phyloP scores from a whole-genome alignment of 2,797 vertebrate genomes.

The Distichodus sexfasciatus region DNA sequence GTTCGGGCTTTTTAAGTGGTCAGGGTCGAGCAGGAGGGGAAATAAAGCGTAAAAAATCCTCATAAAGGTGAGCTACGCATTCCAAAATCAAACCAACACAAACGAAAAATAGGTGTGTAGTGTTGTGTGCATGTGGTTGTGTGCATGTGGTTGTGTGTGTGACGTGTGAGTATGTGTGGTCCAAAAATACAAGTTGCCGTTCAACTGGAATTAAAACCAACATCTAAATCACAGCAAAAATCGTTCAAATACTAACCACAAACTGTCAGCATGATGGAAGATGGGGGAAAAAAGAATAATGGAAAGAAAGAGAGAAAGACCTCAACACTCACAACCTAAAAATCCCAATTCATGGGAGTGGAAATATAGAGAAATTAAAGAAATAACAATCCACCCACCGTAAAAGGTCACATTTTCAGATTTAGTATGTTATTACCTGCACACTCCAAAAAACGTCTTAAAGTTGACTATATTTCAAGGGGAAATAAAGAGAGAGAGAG shows the following conservation, averaged over 20 bases:
- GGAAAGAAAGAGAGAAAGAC: neutral
- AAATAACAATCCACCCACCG: slow-evolving; percentile 6
- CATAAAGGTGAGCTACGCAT: slow-evolving; percentile 48
- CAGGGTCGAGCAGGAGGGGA: slow-evolving; percentile 46
- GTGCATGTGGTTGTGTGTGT: slow-evolving; percentile 40
- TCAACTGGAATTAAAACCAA: slow-evolving; percentile 66
- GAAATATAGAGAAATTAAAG: neutral
- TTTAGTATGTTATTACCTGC: neutral
- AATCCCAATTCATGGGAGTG: neutral
- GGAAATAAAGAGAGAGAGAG: slow-evolving; percentile 47
- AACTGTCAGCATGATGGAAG: slow-evolving; percentile 71
- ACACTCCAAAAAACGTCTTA: neutral
- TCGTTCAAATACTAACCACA: slow-evolving; percentile 65
- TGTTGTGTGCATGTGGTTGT: slow-evolving; percentile 45
- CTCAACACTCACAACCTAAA: neutral
- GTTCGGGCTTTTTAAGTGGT: slow-evolving; percentile 39
- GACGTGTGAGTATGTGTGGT: slow-evolving; percentile 47
- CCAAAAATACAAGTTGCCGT: slow-evolving; percentile 60
- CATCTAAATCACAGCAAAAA: slow-evolving; percentile 76
- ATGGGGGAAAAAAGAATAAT: slow-evolving; percentile 56
- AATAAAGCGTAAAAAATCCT: slow-evolving; percentile 34
- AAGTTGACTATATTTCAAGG: neutral
- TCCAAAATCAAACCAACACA: slow-evolving; percentile 49
- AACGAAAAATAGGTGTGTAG: slow-evolving; percentile 49
- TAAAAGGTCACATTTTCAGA: neutral